A percentile compares a stretch with the other conserved stretches of the same genome.
phyloP scores from a whole-genome alignment of 2,797 vertebrate genomes.

The Acridotheres tristis region DNA sequence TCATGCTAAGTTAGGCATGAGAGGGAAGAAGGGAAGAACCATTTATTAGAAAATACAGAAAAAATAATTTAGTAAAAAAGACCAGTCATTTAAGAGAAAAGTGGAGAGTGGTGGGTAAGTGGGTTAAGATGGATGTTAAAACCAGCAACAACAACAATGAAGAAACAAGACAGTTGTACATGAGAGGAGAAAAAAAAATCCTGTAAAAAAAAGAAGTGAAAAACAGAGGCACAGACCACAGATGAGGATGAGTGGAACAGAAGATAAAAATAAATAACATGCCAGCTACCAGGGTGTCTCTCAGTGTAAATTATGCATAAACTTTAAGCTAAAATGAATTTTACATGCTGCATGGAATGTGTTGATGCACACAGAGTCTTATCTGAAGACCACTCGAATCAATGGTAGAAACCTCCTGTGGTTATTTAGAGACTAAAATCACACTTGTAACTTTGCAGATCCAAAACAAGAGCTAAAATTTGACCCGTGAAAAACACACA shows the following conservation, averaged over 20 bases:
- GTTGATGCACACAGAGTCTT: slow-evolving; percentile 24
- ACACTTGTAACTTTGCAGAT: not conserved
- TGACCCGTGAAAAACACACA: not conserved
- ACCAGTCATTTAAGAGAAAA: not conserved
- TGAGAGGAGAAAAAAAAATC: not conserved
- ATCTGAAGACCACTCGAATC: slow-evolving; percentile 22
- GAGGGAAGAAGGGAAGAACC: not conserved
- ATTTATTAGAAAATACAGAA: not conserved
- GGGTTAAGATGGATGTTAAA: not conserved
- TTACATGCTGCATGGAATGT: slow-evolving; percentile 11
- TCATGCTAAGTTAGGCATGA: not conserved
- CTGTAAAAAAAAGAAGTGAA: not conserved
- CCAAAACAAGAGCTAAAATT: not conserved
- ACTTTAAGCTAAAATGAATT: slow-evolving; percentile 53
- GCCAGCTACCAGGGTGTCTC: slow-evolving; percentile 6
- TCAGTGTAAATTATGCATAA: slow-evolving; percentile 44
- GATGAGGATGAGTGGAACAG: not conserved
- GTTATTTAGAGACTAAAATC: slow-evolving; percentile 34
- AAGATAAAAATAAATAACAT: slow-evolving; percentile 36
- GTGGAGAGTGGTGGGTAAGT: not conserved
- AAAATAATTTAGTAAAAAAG: not conserved
- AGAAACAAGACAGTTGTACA: not conserved
- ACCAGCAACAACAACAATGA: not conserved
- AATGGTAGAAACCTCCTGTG: slow-evolving; percentile 11
- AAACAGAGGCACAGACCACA: not conserved